phyloP scores from a whole-genome alignment of 2,888 invertebrate genomes.

The Pyrochroa serraticornis region DNA sequence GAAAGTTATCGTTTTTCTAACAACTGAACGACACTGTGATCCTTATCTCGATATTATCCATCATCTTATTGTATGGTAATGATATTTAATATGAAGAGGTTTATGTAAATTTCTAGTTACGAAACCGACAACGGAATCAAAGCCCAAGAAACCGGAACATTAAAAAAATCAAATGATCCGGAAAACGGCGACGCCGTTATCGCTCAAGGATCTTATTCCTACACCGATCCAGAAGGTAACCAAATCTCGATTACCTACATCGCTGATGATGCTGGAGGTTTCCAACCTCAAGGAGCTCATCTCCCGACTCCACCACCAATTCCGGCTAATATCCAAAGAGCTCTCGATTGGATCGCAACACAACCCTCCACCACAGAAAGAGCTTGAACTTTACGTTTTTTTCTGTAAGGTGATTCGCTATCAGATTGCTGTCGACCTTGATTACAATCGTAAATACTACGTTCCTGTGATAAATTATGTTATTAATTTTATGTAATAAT shows the following conservation, averaged over 20 bases:
- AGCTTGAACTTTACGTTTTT: slow-evolving; percentile 36
- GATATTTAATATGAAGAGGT: slow-evolving; percentile 9
- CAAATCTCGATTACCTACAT: slow-evolving; percentile 71
- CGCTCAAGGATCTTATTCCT: slow-evolving; percentile 70
- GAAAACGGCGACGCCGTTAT: slow-evolving; percentile 71
- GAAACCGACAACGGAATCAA: slow-evolving; percentile 84
- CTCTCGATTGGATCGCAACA: slow-evolving; percentile 72
- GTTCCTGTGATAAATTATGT: slow-evolving; percentile 31
- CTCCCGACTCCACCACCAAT: slow-evolving; percentile 78
- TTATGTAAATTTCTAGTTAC: slow-evolving; percentile 62
- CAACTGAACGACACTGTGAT: slow-evolving; percentile 1
- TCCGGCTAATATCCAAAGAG: slow-evolving; percentile 76
- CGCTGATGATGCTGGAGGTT: slow-evolving; percentile 75
- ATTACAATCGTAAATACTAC: slow-evolving; percentile 6
- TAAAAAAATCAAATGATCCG: slow-evolving; percentile 74
- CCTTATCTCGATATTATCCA: slow-evolving; percentile 15
- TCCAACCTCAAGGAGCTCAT: slow-evolving; percentile 68
- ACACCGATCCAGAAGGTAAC: slow-evolving; percentile 74
- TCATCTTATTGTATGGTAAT: slow-evolving; percentile 25
- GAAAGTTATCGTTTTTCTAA: slow-evolving; percentile 14
- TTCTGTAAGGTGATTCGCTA: too few relatives aligned
- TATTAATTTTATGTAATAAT: slow-evolving; percentile 13
- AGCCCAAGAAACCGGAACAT: slow-evolving; percentile 77
- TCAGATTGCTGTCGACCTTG: slow-evolving; percentile 19
- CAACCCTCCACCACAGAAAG: slow-evolving; percentile 63